Conservation (phyloP, 1,140 invertebrate genomes). For the Anthonomus grandis region DNA sequence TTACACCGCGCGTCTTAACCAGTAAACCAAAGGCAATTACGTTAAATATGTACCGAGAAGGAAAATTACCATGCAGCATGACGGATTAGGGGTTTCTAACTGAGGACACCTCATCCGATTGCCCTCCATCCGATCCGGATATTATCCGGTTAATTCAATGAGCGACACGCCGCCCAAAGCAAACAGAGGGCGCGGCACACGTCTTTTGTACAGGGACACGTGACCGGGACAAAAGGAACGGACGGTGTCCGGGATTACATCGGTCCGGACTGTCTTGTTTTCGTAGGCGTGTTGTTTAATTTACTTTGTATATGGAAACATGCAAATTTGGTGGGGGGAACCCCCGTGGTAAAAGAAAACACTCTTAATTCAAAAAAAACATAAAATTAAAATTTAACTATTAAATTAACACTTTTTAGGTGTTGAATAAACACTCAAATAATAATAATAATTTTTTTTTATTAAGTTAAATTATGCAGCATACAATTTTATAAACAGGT, state of each 20-base stretch:
- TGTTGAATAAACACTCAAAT: no score
- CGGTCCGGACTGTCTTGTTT: conserved; percentile 22
- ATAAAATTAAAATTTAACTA: neutral
- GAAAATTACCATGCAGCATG: conserved; percentile 28
- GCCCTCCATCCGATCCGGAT: conserved; percentile 20
- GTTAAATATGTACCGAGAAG: conserved; percentile 2
- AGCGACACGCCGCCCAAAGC: conserved; percentile 38
- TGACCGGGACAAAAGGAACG: conserved; percentile 24
- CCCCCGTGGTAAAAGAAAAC: no score
- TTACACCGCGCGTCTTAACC: no score
- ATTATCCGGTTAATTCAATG: conserved; percentile 42
- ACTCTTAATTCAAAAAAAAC: neutral
- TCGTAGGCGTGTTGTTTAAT: conserved; percentile 15
- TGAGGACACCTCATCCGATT: conserved; percentile 32
- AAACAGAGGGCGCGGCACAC: conserved; percentile 36
- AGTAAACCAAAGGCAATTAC: no score
- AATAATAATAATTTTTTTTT: neutral
- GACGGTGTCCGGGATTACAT: conserved; percentile 9
- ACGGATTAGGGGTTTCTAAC: conserved; percentile 34
- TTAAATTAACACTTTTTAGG: no score
- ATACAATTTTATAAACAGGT: no score
- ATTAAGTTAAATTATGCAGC: neutral
- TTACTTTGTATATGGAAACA: neutral
- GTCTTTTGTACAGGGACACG: conserved; percentile 34
- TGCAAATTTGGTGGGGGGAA: no score